Conservation (phyloP, 2,888 invertebrate species). For the Bellardia pandia region DNA sequence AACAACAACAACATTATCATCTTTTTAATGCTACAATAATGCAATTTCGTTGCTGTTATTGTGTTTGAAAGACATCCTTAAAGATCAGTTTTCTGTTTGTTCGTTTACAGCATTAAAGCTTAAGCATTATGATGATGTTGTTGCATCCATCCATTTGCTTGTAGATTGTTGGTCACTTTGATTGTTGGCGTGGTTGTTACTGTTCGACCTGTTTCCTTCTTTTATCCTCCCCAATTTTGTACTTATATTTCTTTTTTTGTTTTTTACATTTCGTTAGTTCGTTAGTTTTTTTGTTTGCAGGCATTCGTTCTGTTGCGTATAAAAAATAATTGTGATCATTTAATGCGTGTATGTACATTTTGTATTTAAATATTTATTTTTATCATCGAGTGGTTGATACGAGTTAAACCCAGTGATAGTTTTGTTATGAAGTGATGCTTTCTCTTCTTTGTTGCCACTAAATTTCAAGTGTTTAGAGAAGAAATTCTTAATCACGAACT, state of each 20-base stretch:
- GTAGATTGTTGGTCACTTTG: conserved; percentile 61
- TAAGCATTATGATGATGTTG: conserved; percentile 67
- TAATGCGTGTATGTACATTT: conserved; percentile 67
- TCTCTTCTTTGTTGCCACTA: no score
- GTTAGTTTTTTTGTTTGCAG: no score
- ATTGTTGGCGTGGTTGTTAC: conserved; percentile 65
- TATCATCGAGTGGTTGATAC: conserved; percentile 34
- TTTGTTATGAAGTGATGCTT: not conserved
- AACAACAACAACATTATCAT: conserved; percentile 33
- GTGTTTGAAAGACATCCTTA: conserved; percentile 48
- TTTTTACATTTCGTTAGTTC: not conserved
- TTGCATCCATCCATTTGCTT: conserved; percentile 42
- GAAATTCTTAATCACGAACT: no score
- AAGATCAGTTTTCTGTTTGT: not conserved
- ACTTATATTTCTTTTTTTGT: conserved; percentile 39
- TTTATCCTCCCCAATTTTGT: conserved; percentile 63
- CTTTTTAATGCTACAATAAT: conserved; percentile 47
- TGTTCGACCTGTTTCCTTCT: conserved; percentile 40
- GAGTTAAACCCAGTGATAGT: conserved; percentile 25
- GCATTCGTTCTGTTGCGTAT: conserved; percentile 35
- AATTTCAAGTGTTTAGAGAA: no score
- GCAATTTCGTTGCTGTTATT: conserved; percentile 41
- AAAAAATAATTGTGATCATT: conserved; percentile 69
- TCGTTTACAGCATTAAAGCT: conserved; percentile 67
- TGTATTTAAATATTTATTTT: conserved; percentile 66